Evolutionary conservation across 2,113 vertebrate species (phyloP), one percentile per base, ranked within the genome.

Genomic region (Tupaia tana): DNA sequence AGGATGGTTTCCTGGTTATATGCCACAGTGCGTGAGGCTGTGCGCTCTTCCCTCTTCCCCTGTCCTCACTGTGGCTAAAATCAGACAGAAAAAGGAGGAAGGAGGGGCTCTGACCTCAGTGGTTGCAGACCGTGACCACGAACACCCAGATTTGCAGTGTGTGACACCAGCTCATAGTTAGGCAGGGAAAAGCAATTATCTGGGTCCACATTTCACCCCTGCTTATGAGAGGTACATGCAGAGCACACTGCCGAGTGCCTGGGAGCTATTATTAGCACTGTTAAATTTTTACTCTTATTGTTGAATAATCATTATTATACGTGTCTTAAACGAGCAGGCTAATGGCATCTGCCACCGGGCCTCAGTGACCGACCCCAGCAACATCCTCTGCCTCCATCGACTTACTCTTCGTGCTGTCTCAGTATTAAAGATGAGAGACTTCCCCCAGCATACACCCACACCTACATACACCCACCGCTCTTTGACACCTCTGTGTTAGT

Each of bases 1-100:
- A 78, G 29, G 27, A 15, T 15, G 2, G 7, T 59, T 66, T 69
- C 96, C 64, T 86, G 0, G 0, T 61, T 79, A 70, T 9, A 31
- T 78, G 29, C 63, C 54, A 75, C 66, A 73, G 25, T 89, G 79
- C 67, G 73, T 27, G 91, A 29, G n/a, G 85, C 31, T 43, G 6
- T 64, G 20, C 77, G 86, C 66, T 66, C 27, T 20, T 63, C 54
- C 25, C 20, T 29, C 22, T 84, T 52, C 24, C 11, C 25, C 10
- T 29, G 19, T 58, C 80, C 59, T 95, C 74, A 81, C 29, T 90
- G 77, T 75, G 79, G 67, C 78, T 82, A 74, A 89, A 74, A 67
- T 96, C 81, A 70, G 87, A 88, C 18, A 13, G 58, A 7, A 69
- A 84, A 43, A 43, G 43, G 43, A 43, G 43, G 43, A 84, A 86